phyloP scores from a whole-genome alignment of 2,113 vertebrate genomes.

The Balaenoptera acutorostrata region DNA sequence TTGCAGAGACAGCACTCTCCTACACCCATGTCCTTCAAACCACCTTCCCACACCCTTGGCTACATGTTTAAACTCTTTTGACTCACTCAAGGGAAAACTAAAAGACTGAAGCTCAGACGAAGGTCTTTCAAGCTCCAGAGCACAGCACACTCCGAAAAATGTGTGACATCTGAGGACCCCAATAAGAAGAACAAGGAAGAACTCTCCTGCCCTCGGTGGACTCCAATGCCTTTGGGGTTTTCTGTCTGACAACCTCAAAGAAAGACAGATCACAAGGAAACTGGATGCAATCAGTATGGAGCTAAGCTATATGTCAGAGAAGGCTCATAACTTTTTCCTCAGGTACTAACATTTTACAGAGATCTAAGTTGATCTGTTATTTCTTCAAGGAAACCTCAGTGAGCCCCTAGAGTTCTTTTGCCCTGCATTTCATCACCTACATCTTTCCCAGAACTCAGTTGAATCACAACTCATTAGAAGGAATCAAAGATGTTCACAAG shows the following conservation, averaged over 20 bases:
- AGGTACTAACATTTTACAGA: neutral
- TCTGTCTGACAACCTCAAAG: neutral
- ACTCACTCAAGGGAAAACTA: neutral
- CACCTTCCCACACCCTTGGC: neutral
- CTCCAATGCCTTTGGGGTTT: neutral
- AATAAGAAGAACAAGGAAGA: neutral
- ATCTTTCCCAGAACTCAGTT: neutral
- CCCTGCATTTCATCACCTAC: neutral
- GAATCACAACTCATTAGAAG: neutral
- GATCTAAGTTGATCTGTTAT: neutral
- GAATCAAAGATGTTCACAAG: neutral
- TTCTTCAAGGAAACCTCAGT: neutral
- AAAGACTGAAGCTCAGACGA: neutral
- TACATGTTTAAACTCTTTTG: neutral
- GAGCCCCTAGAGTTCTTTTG: neutral
- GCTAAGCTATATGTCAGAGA: neutral
- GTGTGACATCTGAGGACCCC: neutral
- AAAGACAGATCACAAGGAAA: neutral
- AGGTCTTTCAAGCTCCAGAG: neutral
- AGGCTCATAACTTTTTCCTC: neutral
- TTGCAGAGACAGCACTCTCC: neutral
- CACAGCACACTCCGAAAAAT: neutral
- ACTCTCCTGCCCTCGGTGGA: rapidly evolving
- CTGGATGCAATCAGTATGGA: neutral
- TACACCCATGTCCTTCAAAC: no score